Percentiles rank a stretch among this genome's conserved stretches.
phyloP scores from a whole-genome alignment of 1,140 invertebrate species.

The Dermatophagoides farinae region DNA sequence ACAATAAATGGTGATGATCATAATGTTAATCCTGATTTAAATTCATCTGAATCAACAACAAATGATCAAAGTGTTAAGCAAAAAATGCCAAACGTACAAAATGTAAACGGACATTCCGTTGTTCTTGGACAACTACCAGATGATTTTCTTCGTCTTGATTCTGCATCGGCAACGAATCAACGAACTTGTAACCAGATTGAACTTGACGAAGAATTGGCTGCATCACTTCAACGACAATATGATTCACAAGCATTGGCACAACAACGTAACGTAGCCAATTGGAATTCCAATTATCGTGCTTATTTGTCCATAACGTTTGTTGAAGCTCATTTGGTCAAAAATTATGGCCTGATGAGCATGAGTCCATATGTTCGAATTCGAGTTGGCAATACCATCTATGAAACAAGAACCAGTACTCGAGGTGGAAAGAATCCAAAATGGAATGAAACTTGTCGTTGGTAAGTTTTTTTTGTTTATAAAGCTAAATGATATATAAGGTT shows the following conservation, averaged over 20 bases:
- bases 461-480: slow-evolving; percentile 19
- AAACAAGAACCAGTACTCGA: slow-evolving; percentile 57
- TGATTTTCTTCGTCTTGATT: slow-evolving; percentile 49
- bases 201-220: slow-evolving; percentile 51
- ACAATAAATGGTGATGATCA: too few species aligned
- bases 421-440: slow-evolving; percentile 86
- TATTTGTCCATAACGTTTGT: slow-evolving; percentile 56
- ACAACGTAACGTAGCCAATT: background rate
- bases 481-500: background rate
- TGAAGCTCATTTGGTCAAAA: slow-evolving; percentile 77
- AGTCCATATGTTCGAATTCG: slow-evolving; percentile 82
- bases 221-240: slow-evolving; percentile 45
- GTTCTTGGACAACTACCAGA: slow-evolving; percentile 53
- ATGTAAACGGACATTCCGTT: slow-evolving; percentile 22
- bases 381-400: slow-evolving; percentile 76
- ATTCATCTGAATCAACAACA: background rate
- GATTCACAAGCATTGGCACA: slow-evolving; percentile 25
- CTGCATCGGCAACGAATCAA: background rate
- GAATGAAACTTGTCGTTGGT: slow-evolving; percentile 84
- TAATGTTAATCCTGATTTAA: background rate
- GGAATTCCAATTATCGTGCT: slow-evolving; percentile 40
- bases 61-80: background rate
- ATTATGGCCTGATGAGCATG: slow-evolving; percentile 89
- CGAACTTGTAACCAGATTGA: slow-evolving; percentile 34
- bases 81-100: background rate